Percentiles rank a stretch among this genome's conserved stretches.
phyloP scores from a whole-genome alignment of 2,797 vertebrate species.

The Cossypha dichroa region DNA sequence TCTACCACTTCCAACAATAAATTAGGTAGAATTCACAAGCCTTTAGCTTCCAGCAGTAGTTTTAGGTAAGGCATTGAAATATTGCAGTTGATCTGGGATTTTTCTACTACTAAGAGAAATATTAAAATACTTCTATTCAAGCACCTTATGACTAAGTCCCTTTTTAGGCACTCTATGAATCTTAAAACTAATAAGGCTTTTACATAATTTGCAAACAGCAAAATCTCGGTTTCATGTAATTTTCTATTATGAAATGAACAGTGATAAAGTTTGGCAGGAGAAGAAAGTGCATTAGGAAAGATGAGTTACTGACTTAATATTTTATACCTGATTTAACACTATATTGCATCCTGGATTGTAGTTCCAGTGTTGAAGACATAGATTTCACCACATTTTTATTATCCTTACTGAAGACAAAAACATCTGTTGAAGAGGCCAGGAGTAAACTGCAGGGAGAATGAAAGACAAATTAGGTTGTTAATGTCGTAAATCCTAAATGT shows the following conservation, averaged over 20 bases:
- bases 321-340: background rate
- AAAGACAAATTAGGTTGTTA: background rate
- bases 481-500: background rate
- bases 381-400: background rate
- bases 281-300: background rate
- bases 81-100: background rate
- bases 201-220: background rate
- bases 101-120: background rate
- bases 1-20: background rate
- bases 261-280: background rate
- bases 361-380: background rate
- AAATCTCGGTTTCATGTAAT: background rate
- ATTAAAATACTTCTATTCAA: background rate
- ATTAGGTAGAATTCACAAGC: background rate
- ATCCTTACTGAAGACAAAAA: background rate
- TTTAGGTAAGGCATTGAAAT: background rate
- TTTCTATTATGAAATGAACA: background rate
- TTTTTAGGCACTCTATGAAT: background rate
- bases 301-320: background rate
- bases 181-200: background rate
- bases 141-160: rapidly evolving
- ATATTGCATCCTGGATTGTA: background rate
- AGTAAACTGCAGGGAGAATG: background rate
- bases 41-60: background rate
- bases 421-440: background rate